Conservation (phyloP, 2,113 vertebrate species). For the Chiloscyllium plagiosum region DNA sequence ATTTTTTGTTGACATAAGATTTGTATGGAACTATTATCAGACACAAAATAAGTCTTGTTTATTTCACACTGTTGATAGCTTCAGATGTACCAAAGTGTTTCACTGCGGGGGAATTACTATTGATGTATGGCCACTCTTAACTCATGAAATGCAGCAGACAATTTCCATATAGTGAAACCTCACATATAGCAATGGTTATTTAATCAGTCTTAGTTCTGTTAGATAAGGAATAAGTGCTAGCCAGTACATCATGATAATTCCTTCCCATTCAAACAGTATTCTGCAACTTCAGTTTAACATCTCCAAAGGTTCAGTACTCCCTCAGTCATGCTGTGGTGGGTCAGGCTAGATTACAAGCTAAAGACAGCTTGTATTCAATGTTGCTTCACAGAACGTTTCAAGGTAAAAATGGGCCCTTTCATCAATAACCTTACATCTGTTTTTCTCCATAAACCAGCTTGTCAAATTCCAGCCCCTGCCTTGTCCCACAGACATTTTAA, state of each 20-base stretch:
- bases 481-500: background rate
- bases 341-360: background rate
- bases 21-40: background rate
- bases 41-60: background rate
- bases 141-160: background rate
- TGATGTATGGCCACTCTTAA: background rate
- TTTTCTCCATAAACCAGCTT: background rate
- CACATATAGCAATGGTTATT: background rate
- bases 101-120: background rate
- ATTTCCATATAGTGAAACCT: background rate
- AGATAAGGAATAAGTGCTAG: background rate
- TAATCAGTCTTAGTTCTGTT: background rate
- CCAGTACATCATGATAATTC: background rate
- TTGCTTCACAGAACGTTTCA: background rate
- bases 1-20: background rate
- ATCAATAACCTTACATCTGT: background rate
- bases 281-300: background rate
- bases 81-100: background rate
- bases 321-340: background rate
- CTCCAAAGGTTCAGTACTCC: background rate
- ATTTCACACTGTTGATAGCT: background rate
- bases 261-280: background rate
- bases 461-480: background rate
- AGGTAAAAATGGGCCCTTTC: background rate
- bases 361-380: background rate